Conservation (phyloP, 2,888 invertebrate genomes). For the Auanema freiburgensis region DNA sequence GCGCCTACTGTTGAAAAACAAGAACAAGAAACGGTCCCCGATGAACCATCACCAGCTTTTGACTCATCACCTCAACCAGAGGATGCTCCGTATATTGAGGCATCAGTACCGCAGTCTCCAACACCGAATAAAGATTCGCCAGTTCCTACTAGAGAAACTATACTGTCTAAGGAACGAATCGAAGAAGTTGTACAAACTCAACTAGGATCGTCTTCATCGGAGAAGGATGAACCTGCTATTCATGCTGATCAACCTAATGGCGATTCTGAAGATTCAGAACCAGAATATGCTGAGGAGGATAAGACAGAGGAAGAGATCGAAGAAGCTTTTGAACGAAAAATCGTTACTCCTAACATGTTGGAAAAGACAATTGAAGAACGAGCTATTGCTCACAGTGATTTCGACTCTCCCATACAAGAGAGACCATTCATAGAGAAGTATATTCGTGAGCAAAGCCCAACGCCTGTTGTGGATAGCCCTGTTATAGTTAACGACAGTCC, state of each 20-base stretch:
- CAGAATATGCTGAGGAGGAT: conserved; percentile 36
- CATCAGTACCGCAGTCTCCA: background rate
- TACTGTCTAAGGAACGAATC: background rate
- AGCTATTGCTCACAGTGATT: too few species aligned
- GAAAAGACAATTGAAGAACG: background rate
- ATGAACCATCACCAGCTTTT: conserved; percentile 20
- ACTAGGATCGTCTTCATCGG: background rate
- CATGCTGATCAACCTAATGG: conserved; percentile 15
- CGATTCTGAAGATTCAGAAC: conserved; percentile 26
- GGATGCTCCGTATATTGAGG: background rate
- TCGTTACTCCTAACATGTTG: background rate
- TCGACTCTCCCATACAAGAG: too few species aligned
- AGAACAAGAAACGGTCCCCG: conserved; percentile 5
- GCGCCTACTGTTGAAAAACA: conserved; percentile 3
- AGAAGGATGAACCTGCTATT: background rate
- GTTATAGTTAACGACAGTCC: too few species aligned
- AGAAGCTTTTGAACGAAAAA: conserved; percentile 3
- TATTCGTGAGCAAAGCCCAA: too few species aligned
- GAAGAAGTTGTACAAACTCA: background rate
- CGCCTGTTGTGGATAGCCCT: too few species aligned
- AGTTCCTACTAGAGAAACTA: conserved; percentile 15
- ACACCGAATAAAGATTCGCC: conserved; percentile 3
- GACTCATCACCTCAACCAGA: conserved; percentile 14
- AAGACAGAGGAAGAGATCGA: conserved; percentile 13
- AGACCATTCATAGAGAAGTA: too few species aligned